These are phyloP conservation scores for Chrysolina americana DNA, from an alignment of 2,888 invertebrate genomes.

Conservation along the genomic window DNA sequence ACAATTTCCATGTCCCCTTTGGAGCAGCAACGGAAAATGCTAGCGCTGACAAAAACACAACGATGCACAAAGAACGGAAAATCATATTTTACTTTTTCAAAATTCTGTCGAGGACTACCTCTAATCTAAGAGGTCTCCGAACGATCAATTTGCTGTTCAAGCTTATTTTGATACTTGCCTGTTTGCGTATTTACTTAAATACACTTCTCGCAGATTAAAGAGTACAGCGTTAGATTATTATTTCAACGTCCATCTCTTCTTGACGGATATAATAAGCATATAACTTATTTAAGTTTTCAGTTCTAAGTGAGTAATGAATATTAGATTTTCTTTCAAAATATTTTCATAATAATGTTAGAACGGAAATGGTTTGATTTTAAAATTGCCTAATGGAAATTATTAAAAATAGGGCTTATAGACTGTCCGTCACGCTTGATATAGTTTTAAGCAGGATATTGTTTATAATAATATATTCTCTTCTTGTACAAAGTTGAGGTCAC, in stretches of 20 bases:
- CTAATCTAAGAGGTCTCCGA: constrained; percentile 15
- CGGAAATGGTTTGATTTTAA: too few relatives aligned
- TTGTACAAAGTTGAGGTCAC: constrained; percentile 17
- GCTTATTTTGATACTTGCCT: not conserved
- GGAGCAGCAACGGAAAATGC: constrained; percentile 14
- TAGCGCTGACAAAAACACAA: constrained; percentile 17
- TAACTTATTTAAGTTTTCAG: too few relatives aligned
- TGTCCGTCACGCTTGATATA: too few relatives aligned
- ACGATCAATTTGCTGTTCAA: constrained; percentile 4
- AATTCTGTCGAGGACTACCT: constrained; percentile 12
- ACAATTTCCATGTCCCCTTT: constrained; percentile 34
- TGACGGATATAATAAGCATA: too few relatives aligned
- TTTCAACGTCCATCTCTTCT: not conserved
- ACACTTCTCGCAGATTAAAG: not conserved
- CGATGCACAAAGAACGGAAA: not conserved
- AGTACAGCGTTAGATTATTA: not conserved
- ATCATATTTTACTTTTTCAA: not conserved
- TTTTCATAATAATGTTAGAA: not conserved
- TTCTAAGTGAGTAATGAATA: too few relatives aligned
- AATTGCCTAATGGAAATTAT: not conserved
- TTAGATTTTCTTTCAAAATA: not conserved
- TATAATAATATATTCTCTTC: constrained; percentile 11
- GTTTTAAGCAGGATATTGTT: constrained; percentile 1
- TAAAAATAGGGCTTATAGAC: not conserved
- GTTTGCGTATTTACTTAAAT: constrained; percentile 10